A percentile compares a stretch with the other conserved stretches of the same genome.
Conservation (phyloP, 2,888 invertebrate genomes). For the Eupithecia subfuscata region DNA sequence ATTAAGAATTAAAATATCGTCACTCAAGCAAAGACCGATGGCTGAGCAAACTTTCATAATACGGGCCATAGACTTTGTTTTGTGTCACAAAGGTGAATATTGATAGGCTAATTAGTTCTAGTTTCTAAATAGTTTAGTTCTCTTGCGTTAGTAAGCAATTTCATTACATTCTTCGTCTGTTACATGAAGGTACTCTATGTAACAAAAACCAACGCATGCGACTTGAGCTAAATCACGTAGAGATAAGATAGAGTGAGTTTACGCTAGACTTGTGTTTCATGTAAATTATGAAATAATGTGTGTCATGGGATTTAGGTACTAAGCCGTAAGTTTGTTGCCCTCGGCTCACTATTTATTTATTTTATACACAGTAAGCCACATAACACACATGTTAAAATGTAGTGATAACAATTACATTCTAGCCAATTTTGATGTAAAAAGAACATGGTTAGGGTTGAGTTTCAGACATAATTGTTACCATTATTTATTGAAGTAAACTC, state of each 20-base stretch:
- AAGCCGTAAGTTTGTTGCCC: conserved; percentile 5
- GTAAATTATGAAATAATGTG: conserved; percentile 4
- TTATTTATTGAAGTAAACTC: too few relatives aligned
- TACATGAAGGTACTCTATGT: not conserved
- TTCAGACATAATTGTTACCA: too few relatives aligned
- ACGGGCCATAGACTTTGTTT: not conserved
- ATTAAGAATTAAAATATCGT: too few relatives aligned
- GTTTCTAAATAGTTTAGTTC: not conserved
- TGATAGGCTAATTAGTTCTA: not conserved
- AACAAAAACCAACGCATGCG: not conserved
- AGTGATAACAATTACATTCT: not conserved
- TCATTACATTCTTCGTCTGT: not conserved
- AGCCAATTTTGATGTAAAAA: too few relatives aligned
- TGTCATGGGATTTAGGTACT: not conserved
- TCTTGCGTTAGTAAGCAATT: not conserved
- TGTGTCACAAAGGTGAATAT: not conserved
- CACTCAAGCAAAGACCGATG: too few relatives aligned
- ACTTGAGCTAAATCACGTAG: not conserved
- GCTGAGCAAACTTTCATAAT: too few relatives aligned
- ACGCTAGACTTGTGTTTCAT: not conserved
- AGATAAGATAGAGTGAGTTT: not conserved
- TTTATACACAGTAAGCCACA: not conserved
- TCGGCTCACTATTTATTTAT: not conserved
- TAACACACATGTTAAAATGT: not conserved
- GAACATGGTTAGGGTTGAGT: too few relatives aligned